phyloP scores from a whole-genome alignment of 2,113 vertebrate species.

The Nerophis ophidion region DNA sequence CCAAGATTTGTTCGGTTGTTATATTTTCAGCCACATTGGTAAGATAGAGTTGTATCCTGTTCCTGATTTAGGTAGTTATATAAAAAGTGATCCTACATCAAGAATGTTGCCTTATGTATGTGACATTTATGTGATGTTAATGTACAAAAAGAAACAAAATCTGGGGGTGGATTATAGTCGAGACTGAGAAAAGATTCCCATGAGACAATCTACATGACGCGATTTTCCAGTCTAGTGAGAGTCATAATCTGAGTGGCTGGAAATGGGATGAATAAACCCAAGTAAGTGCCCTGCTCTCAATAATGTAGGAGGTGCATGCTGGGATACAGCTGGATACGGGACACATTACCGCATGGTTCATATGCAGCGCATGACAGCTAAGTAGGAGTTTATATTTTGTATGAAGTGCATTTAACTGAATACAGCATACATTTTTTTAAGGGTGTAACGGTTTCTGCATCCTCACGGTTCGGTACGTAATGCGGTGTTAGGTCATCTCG shows the following conservation, averaged over 20 bases:
- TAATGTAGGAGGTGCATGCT: conserved; percentile 40
- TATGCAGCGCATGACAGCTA: conserved; percentile 7
- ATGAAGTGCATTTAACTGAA: not conserved
- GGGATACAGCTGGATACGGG: conserved; percentile 21
- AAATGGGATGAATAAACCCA: conserved; percentile 52
- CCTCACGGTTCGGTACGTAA: too few relatives aligned
- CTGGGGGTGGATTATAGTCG: conserved; percentile 46
- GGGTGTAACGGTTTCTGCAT: too few relatives aligned
- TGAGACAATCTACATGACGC: conserved; percentile 44
- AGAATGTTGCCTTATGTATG: conserved; percentile 6
- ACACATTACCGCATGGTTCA: conserved; percentile 13
- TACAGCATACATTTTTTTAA: not conserved
- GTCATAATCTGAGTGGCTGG: conserved; percentile 55
- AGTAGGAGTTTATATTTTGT: conserved; percentile 12
- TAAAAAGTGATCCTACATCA: conserved; percentile 7
- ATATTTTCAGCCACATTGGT: too few relatives aligned
- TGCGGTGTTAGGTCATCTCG: too few relatives aligned
- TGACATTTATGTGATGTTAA: conserved; percentile 26
- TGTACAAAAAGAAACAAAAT: conserved; percentile 30
- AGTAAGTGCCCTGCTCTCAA: conserved; percentile 41
- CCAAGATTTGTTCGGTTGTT: too few relatives aligned
- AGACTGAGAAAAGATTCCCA: conserved; percentile 42
- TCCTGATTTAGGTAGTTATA: not conserved
- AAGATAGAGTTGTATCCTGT: too few relatives aligned
- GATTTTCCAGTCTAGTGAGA: conserved; percentile 48